Percentiles rank a stretch among this genome's conserved stretches.
Conservation (phyloP, 2,888 invertebrate species). For the Diplazon laetatorius region DNA sequence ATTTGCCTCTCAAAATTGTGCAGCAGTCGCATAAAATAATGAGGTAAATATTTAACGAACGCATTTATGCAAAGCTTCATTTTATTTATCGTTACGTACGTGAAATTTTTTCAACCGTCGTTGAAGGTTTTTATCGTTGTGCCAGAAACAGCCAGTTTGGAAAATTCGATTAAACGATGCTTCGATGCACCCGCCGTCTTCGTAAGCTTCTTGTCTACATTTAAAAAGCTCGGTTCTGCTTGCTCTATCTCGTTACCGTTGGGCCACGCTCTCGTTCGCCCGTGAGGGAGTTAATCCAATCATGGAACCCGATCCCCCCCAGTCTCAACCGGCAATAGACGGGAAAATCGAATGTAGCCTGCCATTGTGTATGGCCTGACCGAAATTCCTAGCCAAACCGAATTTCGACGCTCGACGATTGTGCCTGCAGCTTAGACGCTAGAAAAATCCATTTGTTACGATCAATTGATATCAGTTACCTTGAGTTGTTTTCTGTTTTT, state of each 20-base stretch:
- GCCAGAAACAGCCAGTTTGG: neutral
- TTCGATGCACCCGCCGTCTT: constrained; percentile 16
- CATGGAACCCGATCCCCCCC: constrained; percentile 37
- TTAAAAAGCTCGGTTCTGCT: constrained; percentile 60
- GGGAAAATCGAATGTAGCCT: constrained; percentile 37
- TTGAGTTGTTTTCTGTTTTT: too few species aligned
- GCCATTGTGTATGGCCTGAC: constrained; percentile 33
- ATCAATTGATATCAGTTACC: too few species aligned
- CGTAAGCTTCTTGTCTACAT: constrained; percentile 56
- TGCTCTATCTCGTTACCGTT: constrained; percentile 61
- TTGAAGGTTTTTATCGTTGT: neutral
- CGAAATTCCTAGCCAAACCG: constrained; percentile 65
- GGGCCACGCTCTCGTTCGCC: constrained; percentile 34
- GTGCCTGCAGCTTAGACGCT: too few species aligned
- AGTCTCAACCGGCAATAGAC: constrained; percentile 5
- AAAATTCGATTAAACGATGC: constrained; percentile 10
- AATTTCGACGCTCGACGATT: neutral
- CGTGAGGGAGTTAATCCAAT: constrained; percentile 68
- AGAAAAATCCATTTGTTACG: too few species aligned
- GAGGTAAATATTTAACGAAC: neutral
- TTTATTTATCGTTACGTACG: neutral
- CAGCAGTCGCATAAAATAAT: neutral
- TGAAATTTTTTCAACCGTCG: neutral
- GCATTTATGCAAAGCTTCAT: neutral
- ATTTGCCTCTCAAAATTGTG: neutral